These are phyloP conservation scores for Octomys mimax DNA, from an alignment of 2,797 vertebrate species.

Conservation along the genomic window DNA sequence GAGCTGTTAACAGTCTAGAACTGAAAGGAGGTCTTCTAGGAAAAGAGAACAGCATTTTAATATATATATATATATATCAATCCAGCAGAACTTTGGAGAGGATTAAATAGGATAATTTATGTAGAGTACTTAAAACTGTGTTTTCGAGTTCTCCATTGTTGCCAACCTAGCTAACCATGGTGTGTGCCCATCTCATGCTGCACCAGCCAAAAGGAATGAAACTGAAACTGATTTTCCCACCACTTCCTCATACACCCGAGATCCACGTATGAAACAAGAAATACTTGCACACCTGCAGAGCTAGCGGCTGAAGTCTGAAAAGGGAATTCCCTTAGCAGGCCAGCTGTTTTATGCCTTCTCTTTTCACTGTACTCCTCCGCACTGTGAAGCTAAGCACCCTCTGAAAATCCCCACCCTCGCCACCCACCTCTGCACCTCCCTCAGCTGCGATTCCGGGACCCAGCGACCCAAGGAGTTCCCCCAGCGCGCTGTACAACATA, in stretches of 20 bases:
- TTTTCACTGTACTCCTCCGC: neutral
- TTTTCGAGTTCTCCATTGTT: neutral
- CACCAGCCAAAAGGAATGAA: neutral
- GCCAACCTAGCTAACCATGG: neutral
- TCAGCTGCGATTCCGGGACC: neutral
- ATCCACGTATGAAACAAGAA: neutral
- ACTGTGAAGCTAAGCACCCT: neutral
- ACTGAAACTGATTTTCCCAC: neutral
- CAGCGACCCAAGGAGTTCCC: neutral
- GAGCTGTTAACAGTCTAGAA: neutral
- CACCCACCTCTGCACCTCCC: neutral
- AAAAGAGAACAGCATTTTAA: neutral
- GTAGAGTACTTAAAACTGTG: neutral
- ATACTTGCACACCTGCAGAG: neutral
- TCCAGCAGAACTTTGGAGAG: neutral
- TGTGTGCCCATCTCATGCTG: neutral
- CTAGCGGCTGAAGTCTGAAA: neutral
- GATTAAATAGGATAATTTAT: neutral
- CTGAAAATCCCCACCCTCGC: neutral
- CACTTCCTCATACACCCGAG: neutral
- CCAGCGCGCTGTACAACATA: neutral
- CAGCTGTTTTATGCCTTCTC: neutral
- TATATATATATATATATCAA: neutral
- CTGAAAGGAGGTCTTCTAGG: slow-evolving; percentile 2
- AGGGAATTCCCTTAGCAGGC: neutral